Evolutionary conservation across 2,888 invertebrate genomes (phyloP).

Genomic region (Phyto melanocephala): DNA sequence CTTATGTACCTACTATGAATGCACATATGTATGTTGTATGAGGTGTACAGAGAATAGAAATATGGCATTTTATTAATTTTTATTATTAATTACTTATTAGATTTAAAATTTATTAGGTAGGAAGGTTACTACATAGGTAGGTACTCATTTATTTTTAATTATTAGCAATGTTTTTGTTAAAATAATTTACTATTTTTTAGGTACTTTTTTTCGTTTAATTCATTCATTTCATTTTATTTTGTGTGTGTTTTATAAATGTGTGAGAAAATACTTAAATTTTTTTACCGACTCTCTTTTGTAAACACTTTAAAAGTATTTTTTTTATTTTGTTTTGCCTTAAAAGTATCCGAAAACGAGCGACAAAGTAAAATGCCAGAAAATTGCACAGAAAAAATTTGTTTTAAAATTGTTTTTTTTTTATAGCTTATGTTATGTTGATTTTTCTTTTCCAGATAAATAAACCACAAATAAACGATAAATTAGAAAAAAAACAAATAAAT

Average conservation of each 20-base stretch:
- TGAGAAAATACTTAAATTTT: not conserved
- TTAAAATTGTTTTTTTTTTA: conserved; percentile 15
- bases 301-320: conserved; percentile 4
- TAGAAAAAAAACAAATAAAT: conserved; percentile 10
- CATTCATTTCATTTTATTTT: conserved; percentile 30
- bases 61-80: no score
- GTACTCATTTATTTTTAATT: not conserved
- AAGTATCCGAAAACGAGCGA: not conserved
- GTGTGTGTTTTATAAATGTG: not conserved
- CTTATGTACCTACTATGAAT: no score
- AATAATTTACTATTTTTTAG: conserved; percentile 10
- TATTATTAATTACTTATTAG: no score
- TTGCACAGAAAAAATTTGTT: conserved; percentile 52
- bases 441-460: conserved; percentile 19
- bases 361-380: conserved; percentile 35
- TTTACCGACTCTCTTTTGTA: not conserved
- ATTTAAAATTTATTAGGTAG: no score
- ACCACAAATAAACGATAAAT: conserved; percentile 8
- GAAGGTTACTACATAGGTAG: no score
- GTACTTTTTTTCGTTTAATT: not conserved
- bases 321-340: not conserved
- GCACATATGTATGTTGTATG: no score
- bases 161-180: not conserved
- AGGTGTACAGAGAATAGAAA: no score
- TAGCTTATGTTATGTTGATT: not conserved